These are phyloP conservation scores for Acronicta alni DNA, from an alignment of 2,888 invertebrate species.

Conservation along the genomic window DNA sequence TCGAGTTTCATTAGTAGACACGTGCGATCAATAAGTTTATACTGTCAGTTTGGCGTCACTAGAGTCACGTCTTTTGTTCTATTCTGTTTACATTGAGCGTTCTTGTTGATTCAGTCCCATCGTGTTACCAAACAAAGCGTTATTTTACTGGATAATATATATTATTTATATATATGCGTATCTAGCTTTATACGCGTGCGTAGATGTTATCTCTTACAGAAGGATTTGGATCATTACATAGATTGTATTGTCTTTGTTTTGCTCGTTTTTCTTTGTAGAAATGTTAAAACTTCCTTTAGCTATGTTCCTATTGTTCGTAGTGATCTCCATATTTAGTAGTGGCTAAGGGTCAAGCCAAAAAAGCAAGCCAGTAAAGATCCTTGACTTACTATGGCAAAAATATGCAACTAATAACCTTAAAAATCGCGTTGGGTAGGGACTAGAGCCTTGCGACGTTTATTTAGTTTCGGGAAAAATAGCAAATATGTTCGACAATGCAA, in stretches of 20 bases:
- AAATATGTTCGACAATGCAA: too few species aligned
- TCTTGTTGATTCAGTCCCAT: conserved; percentile 27
- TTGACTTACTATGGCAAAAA: too few species aligned
- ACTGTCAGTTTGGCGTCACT: conserved; percentile 29
- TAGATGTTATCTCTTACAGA: conserved; percentile 3
- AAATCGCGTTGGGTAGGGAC: too few species aligned
- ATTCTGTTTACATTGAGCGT: conserved; percentile 31
- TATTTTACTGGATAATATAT: conserved; percentile 25
- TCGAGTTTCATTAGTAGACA: conserved; percentile 30
- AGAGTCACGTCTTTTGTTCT: conserved; percentile 28
- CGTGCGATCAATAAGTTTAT: conserved; percentile 35
- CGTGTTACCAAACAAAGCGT: conserved; percentile 31
- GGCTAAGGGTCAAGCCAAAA: too few species aligned
- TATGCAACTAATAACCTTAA: too few species aligned
- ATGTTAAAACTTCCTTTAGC: background rate
- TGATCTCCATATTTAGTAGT: too few species aligned
- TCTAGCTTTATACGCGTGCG: background rate
- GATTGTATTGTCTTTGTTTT: background rate
- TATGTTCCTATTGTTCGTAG: too few species aligned
- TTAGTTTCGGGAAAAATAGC: too few species aligned
- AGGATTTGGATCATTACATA: background rate
- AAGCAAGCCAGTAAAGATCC: too few species aligned
- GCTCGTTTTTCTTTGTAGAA: background rate
- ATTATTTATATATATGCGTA: background rate
- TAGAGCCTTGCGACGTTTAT: too few species aligned